Percentiles rank a stretch among this genome's conserved stretches.
phyloP scores from a whole-genome alignment of 2,113 vertebrate species.

The Apaloderma vittatum region DNA sequence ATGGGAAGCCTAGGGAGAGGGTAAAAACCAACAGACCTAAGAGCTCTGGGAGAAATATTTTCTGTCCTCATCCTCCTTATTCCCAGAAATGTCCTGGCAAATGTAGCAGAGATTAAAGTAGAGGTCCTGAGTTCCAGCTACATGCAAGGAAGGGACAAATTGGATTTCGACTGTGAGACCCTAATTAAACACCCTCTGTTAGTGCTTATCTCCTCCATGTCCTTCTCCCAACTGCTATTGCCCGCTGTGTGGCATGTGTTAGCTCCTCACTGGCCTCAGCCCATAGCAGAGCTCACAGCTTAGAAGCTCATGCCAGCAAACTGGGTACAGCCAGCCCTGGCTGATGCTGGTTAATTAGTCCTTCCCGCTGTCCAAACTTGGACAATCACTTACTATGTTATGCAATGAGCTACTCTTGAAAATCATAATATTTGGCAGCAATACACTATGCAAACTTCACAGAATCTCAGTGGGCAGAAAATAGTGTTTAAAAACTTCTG shows the following conservation, averaged over 20 bases:
- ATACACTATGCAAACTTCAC: neutral
- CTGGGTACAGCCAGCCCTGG: rapidly evolving
- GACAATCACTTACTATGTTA: rapidly evolving
- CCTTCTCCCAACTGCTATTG: neutral
- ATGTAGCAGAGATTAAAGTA: rapidly evolving
- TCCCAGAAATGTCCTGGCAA: neutral
- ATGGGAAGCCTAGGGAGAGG: neutral
- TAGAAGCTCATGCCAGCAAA: neutral
- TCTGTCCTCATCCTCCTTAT: neutral
- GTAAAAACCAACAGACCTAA: rapidly evolving
- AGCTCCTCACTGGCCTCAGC: neutral
- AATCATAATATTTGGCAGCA: neutral
- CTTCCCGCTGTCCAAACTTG: neutral
- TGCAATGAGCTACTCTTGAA: neutral
- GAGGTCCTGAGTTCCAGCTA: neutral
- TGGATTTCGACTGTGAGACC: rapidly evolving
- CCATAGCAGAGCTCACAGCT: neutral
- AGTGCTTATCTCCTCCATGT: rapidly evolving
- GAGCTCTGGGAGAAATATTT: neutral
- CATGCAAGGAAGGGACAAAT: neutral
- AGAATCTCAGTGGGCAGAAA: neutral
- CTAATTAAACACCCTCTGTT: neutral
- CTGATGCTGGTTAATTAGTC: rapidly evolving
- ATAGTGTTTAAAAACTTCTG: neutral
- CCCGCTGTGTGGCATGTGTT: no score